Evolutionary conservation across 2,113 vertebrate genomes (phyloP).

Genomic region (Bucco capensis): DNA sequence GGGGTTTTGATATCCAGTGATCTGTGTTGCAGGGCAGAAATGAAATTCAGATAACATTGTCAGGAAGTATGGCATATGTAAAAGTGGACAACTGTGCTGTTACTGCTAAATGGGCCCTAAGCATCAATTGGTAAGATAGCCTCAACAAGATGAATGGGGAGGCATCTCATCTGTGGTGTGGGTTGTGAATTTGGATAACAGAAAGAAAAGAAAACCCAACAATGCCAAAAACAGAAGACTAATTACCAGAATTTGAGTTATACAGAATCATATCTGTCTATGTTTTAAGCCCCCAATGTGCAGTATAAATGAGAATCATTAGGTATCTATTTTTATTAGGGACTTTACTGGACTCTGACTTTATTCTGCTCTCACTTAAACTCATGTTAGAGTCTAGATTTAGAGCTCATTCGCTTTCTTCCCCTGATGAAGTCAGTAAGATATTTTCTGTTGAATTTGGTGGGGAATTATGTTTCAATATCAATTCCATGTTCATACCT

Average conservation of each 20-base stretch:
- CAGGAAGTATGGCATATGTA: neutral
- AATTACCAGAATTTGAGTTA: neutral
- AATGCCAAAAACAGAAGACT: neutral
- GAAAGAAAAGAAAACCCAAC: neutral
- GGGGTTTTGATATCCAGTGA: neutral
- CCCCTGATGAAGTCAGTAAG: neutral
- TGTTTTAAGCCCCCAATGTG: neutral
- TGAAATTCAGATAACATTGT: neutral
- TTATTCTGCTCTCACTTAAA: neutral
- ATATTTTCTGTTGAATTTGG: neutral
- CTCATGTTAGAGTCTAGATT: neutral
- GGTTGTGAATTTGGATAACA: neutral
- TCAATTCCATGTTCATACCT: conserved; percentile 75
- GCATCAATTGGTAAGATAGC: neutral
- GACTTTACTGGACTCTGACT: neutral
- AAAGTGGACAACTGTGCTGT: neutral
- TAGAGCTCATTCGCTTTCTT: neutral
- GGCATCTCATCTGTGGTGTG: neutral
- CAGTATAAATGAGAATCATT: neutral
- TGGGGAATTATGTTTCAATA: neutral
- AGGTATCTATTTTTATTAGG: neutral
- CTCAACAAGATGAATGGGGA: neutral
- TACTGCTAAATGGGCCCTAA: neutral
- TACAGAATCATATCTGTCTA: neutral
- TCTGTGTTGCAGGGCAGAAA: neutral